phyloP scores from a whole-genome alignment of 2,888 invertebrate species.

The Argyresthia albistria region DNA sequence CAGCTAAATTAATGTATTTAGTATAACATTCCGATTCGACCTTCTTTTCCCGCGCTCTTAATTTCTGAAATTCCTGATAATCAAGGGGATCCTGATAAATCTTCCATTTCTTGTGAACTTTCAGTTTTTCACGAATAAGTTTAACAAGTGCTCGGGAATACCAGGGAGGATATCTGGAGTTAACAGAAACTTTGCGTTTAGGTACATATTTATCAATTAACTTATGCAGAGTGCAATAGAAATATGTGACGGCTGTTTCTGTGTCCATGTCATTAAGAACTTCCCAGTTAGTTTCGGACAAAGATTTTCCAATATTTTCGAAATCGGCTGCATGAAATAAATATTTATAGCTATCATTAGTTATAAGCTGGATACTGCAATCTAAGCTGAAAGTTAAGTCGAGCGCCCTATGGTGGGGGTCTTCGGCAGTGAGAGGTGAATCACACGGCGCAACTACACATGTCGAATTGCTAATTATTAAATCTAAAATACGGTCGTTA shows the following conservation, averaged over 20 bases:
- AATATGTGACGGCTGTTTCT: not conserved
- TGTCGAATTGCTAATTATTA: not conserved
- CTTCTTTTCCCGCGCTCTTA: slow-evolving; percentile 1
- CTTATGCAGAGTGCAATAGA: not conserved
- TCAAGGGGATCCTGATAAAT: not conserved
- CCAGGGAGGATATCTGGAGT: not conserved
- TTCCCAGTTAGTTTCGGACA: not conserved
- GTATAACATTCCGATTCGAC: slow-evolving; percentile 5
- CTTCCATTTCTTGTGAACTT: slow-evolving; percentile 2
- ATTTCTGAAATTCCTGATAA: not conserved
- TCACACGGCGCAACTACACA: not conserved
- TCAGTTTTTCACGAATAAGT: not conserved
- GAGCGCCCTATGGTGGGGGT: not conserved
- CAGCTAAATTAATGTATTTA: slow-evolving; percentile 3
- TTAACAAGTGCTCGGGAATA: slow-evolving; percentile 1
- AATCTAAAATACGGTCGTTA: slow-evolving; percentile 5
- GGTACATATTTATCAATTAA: slow-evolving; percentile 3
- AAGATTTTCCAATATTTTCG: not conserved
- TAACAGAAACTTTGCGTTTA: not conserved
- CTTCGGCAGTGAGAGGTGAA: not conserved
- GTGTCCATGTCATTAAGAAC: not conserved
- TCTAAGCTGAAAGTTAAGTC: not conserved
- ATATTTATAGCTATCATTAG: not conserved
- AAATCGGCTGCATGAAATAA: not conserved
- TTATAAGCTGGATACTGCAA: not conserved